phyloP scores from a whole-genome alignment of 2,797 vertebrate species.

The Bovichtus variegatus region DNA sequence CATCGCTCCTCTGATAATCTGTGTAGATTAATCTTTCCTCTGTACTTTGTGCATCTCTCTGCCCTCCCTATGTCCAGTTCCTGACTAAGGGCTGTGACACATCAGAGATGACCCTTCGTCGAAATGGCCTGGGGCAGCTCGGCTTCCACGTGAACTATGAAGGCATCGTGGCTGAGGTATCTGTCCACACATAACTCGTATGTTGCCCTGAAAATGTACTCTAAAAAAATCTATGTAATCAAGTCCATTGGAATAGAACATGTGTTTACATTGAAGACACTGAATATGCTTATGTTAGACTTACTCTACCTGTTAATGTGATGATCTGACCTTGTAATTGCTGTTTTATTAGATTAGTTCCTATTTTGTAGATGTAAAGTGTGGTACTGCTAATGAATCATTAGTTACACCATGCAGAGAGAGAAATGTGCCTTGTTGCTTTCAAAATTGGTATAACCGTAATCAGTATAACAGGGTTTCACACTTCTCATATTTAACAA shows the following conservation, averaged over 20 bases:
- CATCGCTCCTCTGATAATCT: not conserved
- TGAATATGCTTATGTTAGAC: not conserved
- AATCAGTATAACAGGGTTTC: not conserved
- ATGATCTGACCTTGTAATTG: not conserved
- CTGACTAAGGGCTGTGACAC: constrained; percentile 97
- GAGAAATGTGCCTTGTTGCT: not conserved
- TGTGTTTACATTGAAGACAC: not conserved
- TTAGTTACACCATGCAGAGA: not conserved
- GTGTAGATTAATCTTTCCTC: constrained; percentile 8
- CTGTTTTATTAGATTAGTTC: not conserved
- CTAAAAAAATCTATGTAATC: not conserved
- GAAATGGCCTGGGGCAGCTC: constrained; percentile 97
- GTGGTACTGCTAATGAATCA: constrained; percentile 1
- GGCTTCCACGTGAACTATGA: constrained; percentile 99
- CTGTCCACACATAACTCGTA: not conserved
- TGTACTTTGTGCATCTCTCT: constrained; percentile 5
- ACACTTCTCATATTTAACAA: not conserved
- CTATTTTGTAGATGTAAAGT: not conserved
- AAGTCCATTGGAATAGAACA: not conserved
- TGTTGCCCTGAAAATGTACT: constrained; percentile 5
- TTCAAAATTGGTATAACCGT: not conserved
- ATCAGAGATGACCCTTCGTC: constrained; percentile 95
- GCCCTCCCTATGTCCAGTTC: constrained; percentile 78
- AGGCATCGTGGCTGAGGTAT: constrained; percentile 95
- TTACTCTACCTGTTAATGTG: not conserved